phyloP scores from a whole-genome alignment of 2,888 invertebrate species.

The Andrena flavipes region DNA sequence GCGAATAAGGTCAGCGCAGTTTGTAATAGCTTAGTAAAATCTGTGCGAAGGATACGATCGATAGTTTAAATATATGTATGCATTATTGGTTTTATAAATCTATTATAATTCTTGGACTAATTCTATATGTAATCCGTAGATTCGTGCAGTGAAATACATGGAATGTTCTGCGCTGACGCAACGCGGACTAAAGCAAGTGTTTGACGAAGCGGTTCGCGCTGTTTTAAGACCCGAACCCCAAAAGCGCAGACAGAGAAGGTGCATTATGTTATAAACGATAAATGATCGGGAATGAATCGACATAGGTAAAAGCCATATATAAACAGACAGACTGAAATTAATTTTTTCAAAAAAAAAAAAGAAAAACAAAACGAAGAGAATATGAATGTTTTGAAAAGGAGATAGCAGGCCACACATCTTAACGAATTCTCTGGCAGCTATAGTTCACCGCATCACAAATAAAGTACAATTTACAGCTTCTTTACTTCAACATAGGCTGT shows the following conservation, averaged over 20 bases:
- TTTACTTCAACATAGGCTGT: constrained; percentile 60
- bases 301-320: constrained; percentile 68
- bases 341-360: constrained; percentile 57
- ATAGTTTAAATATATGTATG: too few species aligned
- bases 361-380: constrained; percentile 48
- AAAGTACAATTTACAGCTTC: constrained; percentile 74
- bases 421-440: constrained; percentile 75
- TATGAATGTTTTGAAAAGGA: constrained; percentile 60
- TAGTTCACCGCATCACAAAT: constrained; percentile 69
- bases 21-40: constrained; percentile 12
- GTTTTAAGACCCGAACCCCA: constrained; percentile 98
- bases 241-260: constrained; percentile 97
- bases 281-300: constrained; percentile 59
- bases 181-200: constrained; percentile 98
- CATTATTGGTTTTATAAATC: too few species aligned
- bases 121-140: constrained; percentile 83
- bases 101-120: too few species aligned
- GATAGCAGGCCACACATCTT: constrained; percentile 61
- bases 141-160: constrained; percentile 99
- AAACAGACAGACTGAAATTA: constrained; percentile 67
- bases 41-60: not conserved
- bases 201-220: constrained; percentile 99
- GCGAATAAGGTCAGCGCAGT: constrained; percentile 91
- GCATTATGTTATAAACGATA: constrained; percentile 90
- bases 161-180: constrained; percentile 99